Evolutionary conservation across 2,797 vertebrate species (phyloP).

Genomic region (Liasis olivaceus): DNA sequence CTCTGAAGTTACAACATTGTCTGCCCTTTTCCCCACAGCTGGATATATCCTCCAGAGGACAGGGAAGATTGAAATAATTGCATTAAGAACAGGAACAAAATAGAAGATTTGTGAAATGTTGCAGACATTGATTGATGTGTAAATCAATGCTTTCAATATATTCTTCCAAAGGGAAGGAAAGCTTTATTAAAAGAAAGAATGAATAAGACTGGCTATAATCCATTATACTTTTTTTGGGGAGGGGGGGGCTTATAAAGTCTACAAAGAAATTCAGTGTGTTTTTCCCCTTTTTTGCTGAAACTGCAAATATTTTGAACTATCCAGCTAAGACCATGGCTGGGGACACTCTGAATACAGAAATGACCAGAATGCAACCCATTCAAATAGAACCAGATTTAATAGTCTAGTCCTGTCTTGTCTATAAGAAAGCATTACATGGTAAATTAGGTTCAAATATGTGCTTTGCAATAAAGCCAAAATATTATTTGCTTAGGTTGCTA

Average conservation of each 20-base stretch:
- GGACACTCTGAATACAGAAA: constrained; percentile 45
- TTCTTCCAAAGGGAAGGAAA: constrained; percentile 23
- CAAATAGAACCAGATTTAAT: not conserved
- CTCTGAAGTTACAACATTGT: not conserved
- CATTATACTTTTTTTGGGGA: not conserved
- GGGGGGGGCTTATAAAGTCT: too few relatives aligned
- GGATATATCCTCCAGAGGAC: constrained; percentile 1
- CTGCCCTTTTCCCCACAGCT: not conserved
- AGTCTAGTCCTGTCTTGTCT: not conserved
- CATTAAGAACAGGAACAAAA: not conserved
- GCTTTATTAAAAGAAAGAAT: not conserved
- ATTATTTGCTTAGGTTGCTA: not conserved
- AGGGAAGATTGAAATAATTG: not conserved
- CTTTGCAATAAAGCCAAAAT: not conserved
- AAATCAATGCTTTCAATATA: constrained; percentile 4
- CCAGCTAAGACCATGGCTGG: constrained; percentile 12
- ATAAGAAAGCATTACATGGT: not conserved
- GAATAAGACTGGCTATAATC: constrained; percentile 19
- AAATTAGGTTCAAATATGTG: not conserved
- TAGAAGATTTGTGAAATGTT: not conserved
- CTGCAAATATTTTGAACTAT: constrained; percentile 18
- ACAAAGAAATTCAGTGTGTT: not conserved
- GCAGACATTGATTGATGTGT: constrained; percentile 21
- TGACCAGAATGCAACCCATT: not conserved
- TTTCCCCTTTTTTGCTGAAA: constrained; percentile 11